Base-by-base conservation (phyloP, 2,797 vertebrate species). In the Myotis findleyi region DNA sequence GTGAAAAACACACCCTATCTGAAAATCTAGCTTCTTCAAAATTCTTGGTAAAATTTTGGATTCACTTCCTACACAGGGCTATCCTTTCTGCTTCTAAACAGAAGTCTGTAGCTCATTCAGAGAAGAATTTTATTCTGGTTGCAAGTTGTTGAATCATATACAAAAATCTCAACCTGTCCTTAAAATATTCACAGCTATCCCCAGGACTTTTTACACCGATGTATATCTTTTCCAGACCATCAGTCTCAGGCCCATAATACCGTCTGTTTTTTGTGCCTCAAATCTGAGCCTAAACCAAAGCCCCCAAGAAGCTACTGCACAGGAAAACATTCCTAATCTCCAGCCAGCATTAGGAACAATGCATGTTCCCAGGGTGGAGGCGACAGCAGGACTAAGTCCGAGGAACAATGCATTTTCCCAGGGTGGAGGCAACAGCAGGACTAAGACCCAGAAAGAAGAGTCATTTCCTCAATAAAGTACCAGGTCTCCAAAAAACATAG, bases 41-140 rank as follows among this genome's bases (percentile, higher is more conserved):
- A 89, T 51, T 82, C 47, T 95, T 81, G 44, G 59, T 75, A 55
- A 88, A 33, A 59, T 71, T 93, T 86, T 93, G 36, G 27, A 88
- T 72, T 38, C 17, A 69, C 5, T 85, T 55, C 38, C 44, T 69
- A 64, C 0, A 64, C 27, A 82, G 47, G 30, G 41, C 55, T 89
- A 44, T 66, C 53, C 55, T 75, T 62, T 73, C 36, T 83, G 44
- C 13, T 57, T 91, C 91, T 23, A 76, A 72, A 76, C 27, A 80
- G 51, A 64, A 36, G 14, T 38, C 62, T 55, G 30, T 21, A 44
- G n/a, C 36, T 83, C 11, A 36, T 64, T 80, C 72, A 94, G 51
- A 84, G 80, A 92, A 89, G 86, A 85, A 44, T 51, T 68, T 68
- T 33, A 68, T 68, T 87, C 51, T 51, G 41, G 10, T 75, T 71